Conservation (phyloP, 2,113 vertebrate genomes). For the Mola mola region DNA sequence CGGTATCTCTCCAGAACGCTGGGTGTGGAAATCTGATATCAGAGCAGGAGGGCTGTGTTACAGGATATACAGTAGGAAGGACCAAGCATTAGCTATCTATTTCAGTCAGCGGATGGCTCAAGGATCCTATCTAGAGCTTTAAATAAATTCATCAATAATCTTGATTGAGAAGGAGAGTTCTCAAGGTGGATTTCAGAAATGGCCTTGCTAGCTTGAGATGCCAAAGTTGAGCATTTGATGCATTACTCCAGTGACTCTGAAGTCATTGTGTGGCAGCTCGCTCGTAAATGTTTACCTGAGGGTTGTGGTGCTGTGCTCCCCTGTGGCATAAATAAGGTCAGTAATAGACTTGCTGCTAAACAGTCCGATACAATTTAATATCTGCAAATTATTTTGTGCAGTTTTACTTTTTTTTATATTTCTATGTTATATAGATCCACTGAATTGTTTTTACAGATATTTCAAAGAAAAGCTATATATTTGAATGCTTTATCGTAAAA, state of each 20-base stretch:
- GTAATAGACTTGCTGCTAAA: no score
- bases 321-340: conserved; percentile 13
- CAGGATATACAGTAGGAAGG: conserved; percentile 50
- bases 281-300: conserved; percentile 54
- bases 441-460: no score
- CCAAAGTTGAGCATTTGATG: conserved; percentile 4
- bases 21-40: conserved; percentile 43
- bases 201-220: background rate
- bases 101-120: conserved; percentile 53
- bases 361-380: no score
- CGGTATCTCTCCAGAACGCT: conserved; percentile 32
- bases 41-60: conserved; percentile 36
- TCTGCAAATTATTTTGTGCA: no score
- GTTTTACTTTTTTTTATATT: no score
- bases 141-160: conserved; percentile 72
- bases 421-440: no score
- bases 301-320: no score
- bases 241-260: background rate
- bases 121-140: conserved; percentile 56
- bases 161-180: conserved; percentile 54
- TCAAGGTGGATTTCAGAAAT: conserved; percentile 61
- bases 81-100: conserved; percentile 47
- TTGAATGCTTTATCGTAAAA: no score
- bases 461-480: no score
- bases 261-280: background rate